These are phyloP conservation scores for silkworm (Bombyx mori) DNA, from an alignment of 1,140 invertebrate genomes.

Conservation along the genomic window DNA sequence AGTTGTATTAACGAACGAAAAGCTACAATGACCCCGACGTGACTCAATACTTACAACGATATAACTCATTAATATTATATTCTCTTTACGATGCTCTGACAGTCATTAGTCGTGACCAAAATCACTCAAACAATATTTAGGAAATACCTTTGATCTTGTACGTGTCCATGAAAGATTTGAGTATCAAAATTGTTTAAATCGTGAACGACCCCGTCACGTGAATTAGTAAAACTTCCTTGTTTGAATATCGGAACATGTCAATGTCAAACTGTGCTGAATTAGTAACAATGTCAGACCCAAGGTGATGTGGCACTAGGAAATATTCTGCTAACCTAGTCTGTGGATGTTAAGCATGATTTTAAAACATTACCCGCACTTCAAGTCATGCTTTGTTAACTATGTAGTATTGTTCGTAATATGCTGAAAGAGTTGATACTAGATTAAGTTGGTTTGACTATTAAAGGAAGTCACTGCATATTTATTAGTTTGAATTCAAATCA, in stretches of 20 bases:
- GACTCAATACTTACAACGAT: constrained; percentile 27
- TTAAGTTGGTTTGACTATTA: too few relatives aligned
- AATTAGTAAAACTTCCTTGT: constrained; percentile 44
- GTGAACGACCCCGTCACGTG: constrained; percentile 20
- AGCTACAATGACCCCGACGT: constrained; percentile 23
- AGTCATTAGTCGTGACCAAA: not conserved
- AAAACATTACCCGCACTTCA: too few relatives aligned
- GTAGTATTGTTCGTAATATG: too few relatives aligned
- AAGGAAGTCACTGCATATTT: not conserved
- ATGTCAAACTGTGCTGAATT: constrained; percentile 55
- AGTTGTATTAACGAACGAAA: constrained; percentile 21
- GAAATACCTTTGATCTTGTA: constrained; percentile 1
- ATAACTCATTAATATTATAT: constrained; percentile 17
- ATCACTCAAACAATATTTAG: not conserved
- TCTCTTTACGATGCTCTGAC: not conserved
- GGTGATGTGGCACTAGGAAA: constrained; percentile 29
- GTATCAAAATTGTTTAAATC: constrained; percentile 5
- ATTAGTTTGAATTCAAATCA: not conserved
- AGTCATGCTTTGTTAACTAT: too few relatives aligned
- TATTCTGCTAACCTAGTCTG: too few relatives aligned
- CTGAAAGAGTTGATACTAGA: too few relatives aligned
- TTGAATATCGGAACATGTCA: constrained; percentile 53
- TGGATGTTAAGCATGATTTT: too few relatives aligned
- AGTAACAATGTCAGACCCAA: constrained; percentile 57
- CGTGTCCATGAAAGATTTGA: not conserved